Evolutionary conservation across 2,113 vertebrate genomes (phyloP), one percentile per base, ranked within the genome.

Genomic region (Mormyrus iriodes): DNA sequence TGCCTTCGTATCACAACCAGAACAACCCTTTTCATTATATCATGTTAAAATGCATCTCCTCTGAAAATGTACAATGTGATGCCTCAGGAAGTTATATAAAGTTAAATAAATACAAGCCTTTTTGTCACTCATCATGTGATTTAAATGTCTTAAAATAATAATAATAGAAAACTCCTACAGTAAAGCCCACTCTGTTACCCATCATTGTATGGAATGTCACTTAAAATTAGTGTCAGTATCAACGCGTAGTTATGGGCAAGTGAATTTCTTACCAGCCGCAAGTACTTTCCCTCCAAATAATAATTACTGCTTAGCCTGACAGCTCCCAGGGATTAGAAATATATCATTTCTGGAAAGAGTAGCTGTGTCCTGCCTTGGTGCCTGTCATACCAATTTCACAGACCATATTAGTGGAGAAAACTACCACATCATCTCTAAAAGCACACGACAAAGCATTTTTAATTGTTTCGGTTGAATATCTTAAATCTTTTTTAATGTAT

Each of bases 331-430:
- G 39, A 90, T 46, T 69, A 90, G 48, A 83, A 91, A 91, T 91
- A 5, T 31, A 85, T 84, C 76, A 55, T 39, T 55, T 10, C 51
- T 82, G 89, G 89, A 89, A 92, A 82, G n/a, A 90, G 76, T 88
- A 86, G 89, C 52, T n/a, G 35, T 17, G 3, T n/a, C 92, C 55
- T 48, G 58, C 44, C 46, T 61, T 15, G 35, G 10, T 24, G 19
- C 0, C 21, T 76, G 46, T 6, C 92, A 91, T 88, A 88, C 39
- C 90, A 48, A 88, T 92, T 91, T 92, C 21, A 89, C 19, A 83
- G 44, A 73, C 86, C 31, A 9, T 27, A 15, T 90, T 90, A 88
- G 48, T 53, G 53, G 4, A 31, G 84, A 31, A 89, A n/a, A 89
- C 86, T 46, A 7, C 27, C 31, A 13, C 55, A 8, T 6, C 86